These are phyloP conservation scores for Craniophora ligustri DNA, from an alignment of 2,888 invertebrate genomes.

Conservation along the genomic window DNA sequence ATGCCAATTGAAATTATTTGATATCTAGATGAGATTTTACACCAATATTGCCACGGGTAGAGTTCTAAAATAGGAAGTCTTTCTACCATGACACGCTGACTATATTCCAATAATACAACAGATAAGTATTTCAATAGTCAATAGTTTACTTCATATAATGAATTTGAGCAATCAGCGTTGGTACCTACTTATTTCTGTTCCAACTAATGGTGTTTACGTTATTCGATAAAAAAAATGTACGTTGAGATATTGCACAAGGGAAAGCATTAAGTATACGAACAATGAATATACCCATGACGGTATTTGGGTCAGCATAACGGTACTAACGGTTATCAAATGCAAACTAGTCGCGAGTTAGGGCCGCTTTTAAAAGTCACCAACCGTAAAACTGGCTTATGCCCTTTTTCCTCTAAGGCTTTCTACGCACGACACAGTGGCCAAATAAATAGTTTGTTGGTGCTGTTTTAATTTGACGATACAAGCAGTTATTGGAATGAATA, in stretches of 20 bases:
- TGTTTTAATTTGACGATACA: too few relatives aligned
- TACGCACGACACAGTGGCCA: too few relatives aligned
- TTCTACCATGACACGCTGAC: too few relatives aligned
- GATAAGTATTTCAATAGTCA: too few relatives aligned
- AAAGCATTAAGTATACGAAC: neutral
- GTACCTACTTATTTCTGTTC: neutral
- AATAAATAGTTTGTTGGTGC: neutral
- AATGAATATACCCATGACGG: slow-evolving; percentile 23
- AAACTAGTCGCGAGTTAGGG: slow-evolving; percentile 35
- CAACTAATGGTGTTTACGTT: neutral
- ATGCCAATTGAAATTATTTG: too few relatives aligned
- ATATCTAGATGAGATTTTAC: too few relatives aligned
- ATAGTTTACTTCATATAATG: too few relatives aligned
- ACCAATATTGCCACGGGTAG: too few relatives aligned
- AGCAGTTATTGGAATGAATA: too few relatives aligned
- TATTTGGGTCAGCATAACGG: slow-evolving; percentile 38
- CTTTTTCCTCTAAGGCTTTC: neutral
- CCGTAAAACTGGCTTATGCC: slow-evolving; percentile 12
- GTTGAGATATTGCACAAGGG: neutral
- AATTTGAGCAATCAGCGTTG: too few relatives aligned
- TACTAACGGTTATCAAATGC: slow-evolving; percentile 41
- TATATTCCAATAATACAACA: too few relatives aligned
- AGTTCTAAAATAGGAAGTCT: too few relatives aligned
- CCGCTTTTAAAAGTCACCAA: slow-evolving; percentile 31
- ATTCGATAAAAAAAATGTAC: neutral